Base-by-base conservation (phyloP, 1,140 invertebrate species). In the Muscidifurax raptorellus region DNA sequence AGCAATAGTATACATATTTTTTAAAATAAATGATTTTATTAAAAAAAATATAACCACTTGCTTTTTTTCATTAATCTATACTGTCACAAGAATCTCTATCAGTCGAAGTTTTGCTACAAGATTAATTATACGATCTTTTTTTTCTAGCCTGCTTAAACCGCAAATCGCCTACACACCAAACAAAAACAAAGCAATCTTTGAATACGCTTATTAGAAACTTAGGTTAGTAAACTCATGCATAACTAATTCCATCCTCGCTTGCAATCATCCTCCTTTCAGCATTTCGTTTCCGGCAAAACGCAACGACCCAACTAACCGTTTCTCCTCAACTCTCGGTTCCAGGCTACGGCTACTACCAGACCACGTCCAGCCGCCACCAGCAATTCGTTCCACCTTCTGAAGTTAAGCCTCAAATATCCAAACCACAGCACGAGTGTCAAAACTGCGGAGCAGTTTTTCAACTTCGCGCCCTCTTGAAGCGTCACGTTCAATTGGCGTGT, bases 401-500 rank as follows among this genome's bases (percentile, higher is more conserved):
- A 10, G 5, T 13, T 4, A 18, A n/a, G 25, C 7, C 28, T 10
- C 59, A 32, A 12, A 6, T 28, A 0, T 15, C 66, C 9, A 36
- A n/a, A 30, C 47, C 15, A 47, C 30, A 69, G 9, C 86, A 91
- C 72, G 52, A 77, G 6, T 94, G 93, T 81, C 86, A 88, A 0
- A 90, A 90, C 85, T 94, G 93, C 82, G 91, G 90, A 79, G 91
- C 92, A 32, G 85, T 88, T 12, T 94, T 92, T 85, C 87, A 86
- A 0, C 84, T 91, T 40, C 92, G 90, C 82, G 91, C 89, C 7
- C 87, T 92, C 27, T 84, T 94, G 6, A 92, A 91, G 52, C 88
- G 92, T 22, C 93, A 94, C 80, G 86, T 93, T 66, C 90, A 91
- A 59, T 90, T 90, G 69, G 88, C 88, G 40, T 93, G 93, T 85